Conservation (phyloP, 2,888 invertebrate species). For the Silvanus unidentatus region DNA sequence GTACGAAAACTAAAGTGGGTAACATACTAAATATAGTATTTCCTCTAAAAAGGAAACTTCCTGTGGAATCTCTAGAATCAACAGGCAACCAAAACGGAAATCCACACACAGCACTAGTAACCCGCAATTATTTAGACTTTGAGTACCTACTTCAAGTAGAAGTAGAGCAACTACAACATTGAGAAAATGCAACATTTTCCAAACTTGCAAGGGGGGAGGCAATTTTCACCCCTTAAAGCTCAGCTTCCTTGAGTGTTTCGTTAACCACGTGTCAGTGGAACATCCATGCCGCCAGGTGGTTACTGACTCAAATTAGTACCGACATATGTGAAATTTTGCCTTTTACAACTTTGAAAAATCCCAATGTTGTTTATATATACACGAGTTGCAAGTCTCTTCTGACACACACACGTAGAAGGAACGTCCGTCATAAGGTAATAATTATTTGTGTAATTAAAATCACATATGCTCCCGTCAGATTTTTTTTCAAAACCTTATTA, state of each 20-base stretch:
- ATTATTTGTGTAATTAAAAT: slow-evolving; percentile 24
- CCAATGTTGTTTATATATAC: slow-evolving; percentile 10
- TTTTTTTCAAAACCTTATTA: slow-evolving; percentile 8
- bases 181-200: too few species aligned
- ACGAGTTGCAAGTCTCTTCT: too few species aligned
- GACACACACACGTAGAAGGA: too few species aligned
- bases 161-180: too few species aligned
- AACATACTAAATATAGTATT: slow-evolving; percentile 42
- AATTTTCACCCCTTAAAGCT: too few species aligned
- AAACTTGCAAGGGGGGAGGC: too few species aligned
- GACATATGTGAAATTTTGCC: slow-evolving; percentile 41
- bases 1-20: slow-evolving; percentile 35
- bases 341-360: slow-evolving; percentile 31
- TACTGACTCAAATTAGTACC: slow-evolving; percentile 37
- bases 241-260: slow-evolving; percentile 21
- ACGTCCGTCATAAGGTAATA: slow-evolving; percentile 17
- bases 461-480: slow-evolving; percentile 24
- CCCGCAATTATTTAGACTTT: too few species aligned
- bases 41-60: slow-evolving; percentile 42
- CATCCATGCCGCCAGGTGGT: slow-evolving; percentile 40
- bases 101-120: too few species aligned
- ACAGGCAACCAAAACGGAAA: slow-evolving; percentile 29
- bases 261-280: slow-evolving; percentile 41
- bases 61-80: slow-evolving; percentile 43
- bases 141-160: too few species aligned